These are phyloP conservation scores for Drosophila ogumai DNA, from an alignment of 1,140 invertebrate genomes.

Conservation along the genomic window DNA sequence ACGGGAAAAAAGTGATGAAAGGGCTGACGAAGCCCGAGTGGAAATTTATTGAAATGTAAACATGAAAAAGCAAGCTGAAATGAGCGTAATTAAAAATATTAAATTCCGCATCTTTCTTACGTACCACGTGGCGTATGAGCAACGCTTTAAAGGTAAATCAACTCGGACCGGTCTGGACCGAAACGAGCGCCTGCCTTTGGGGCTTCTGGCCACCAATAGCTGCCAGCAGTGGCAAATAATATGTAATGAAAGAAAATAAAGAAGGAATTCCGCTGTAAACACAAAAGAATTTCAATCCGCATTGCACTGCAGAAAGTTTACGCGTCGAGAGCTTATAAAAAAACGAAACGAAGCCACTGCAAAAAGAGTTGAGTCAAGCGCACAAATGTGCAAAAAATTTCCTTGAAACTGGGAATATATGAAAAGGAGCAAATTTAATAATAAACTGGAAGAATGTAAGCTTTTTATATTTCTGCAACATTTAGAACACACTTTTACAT, in stretches of 20 bases:
- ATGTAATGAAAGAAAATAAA: constrained; percentile 48
- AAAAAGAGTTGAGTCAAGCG: constrained; percentile 41
- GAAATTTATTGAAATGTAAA: constrained; percentile 82
- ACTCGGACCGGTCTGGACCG: constrained; percentile 1
- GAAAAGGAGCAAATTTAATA: neutral
- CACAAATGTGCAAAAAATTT: constrained; percentile 33
- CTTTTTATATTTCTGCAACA: neutral
- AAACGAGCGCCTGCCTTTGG: constrained; percentile 3
- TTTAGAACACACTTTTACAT: neutral
- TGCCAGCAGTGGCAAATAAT: constrained; percentile 43
- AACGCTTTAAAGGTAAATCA: constrained; percentile 51
- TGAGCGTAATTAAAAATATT: constrained; percentile 76
- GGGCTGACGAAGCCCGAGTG: constrained; percentile 30
- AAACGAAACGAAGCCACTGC: constrained; percentile 8
- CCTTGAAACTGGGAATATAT: neutral
- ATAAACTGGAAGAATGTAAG: neutral
- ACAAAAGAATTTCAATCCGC: constrained; percentile 81
- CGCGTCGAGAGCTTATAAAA: constrained; percentile 18
- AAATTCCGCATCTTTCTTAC: constrained; percentile 34
- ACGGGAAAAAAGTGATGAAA: constrained; percentile 48
- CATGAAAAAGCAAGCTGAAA: constrained; percentile 62
- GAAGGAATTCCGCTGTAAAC: constrained; percentile 71
- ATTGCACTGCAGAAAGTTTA: constrained; percentile 71
- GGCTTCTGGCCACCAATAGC: constrained; percentile 37
- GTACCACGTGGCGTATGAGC: constrained; percentile 55